Conservation (phyloP, 2,797 vertebrate species). For the Acanthopagrus latus region DNA sequence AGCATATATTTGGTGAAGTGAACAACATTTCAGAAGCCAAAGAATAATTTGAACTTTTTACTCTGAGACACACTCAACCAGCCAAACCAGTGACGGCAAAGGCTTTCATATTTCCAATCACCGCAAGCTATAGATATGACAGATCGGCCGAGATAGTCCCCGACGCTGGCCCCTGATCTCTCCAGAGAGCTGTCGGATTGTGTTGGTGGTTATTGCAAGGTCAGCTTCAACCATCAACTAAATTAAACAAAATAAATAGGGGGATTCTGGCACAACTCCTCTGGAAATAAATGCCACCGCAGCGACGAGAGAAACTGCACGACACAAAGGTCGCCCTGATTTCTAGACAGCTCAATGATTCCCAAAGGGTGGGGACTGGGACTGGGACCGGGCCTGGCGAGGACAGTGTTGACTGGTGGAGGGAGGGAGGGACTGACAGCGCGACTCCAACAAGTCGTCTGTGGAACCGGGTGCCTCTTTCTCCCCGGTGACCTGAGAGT, state of each 20-base stretch:
- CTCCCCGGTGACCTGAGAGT: constrained; percentile 75
- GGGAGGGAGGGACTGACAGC: constrained; percentile 29
- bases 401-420: constrained; percentile 37
- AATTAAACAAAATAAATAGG: constrained; percentile 76
- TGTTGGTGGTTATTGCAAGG: constrained; percentile 54
- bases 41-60: constrained; percentile 55
- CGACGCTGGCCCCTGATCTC: constrained; percentile 48
- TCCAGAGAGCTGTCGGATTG: constrained; percentile 41
- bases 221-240: constrained; percentile 56
- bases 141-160: constrained; percentile 54
- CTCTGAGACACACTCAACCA: constrained; percentile 31
- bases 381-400: constrained; percentile 57
- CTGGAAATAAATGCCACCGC: constrained; percentile 64
- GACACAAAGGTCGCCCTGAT: constrained; percentile 79
- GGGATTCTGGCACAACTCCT: constrained; percentile 38
- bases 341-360: constrained; percentile 72
- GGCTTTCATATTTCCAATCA: constrained; percentile 50
- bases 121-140: constrained; percentile 52
- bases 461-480: constrained; percentile 56
- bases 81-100: constrained; percentile 53
- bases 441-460: constrained; percentile 59
- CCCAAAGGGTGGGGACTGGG: constrained; percentile 59
- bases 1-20: constrained; percentile 50
- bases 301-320: constrained; percentile 63
- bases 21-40: constrained; percentile 42